Evolutionary conservation across 1,140 invertebrate species (phyloP).

Genomic region (Brachionus manjavacas): DNA sequence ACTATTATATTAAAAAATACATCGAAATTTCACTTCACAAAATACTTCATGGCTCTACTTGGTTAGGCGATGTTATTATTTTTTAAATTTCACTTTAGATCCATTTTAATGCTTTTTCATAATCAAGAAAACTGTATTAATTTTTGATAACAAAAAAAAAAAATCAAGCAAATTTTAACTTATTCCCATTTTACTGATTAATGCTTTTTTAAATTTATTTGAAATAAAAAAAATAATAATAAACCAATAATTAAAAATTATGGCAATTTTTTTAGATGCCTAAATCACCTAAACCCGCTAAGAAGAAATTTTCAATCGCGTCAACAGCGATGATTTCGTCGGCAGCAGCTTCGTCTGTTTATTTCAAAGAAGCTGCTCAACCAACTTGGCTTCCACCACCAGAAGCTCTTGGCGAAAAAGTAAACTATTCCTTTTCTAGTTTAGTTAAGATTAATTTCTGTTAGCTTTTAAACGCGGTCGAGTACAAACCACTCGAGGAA

Average conservation of each 20-base stretch:
- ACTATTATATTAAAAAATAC: too few species aligned
- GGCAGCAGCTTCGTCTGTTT: background rate
- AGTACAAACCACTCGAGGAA: slow-evolving; percentile 38
- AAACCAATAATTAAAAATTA: too few species aligned
- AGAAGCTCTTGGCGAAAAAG: slow-evolving; percentile 22
- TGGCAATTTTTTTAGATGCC: slow-evolving; percentile 10
- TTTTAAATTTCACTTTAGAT: too few species aligned
- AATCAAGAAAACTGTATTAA: too few species aligned
- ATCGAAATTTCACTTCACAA: too few species aligned
- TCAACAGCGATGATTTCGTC: background rate
- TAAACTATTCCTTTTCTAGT: background rate
- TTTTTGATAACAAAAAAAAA: too few species aligned
- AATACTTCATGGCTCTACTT: too few species aligned
- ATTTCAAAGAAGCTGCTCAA: background rate
- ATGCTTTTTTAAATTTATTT: background rate
- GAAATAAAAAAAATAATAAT: background rate
- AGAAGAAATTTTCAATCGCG: background rate
- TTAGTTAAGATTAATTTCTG: background rate
- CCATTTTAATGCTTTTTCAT: too few species aligned
- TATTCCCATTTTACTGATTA: too few species aligned
- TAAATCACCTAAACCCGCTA: background rate
- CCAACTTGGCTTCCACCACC: background rate
- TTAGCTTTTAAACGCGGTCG: slow-evolving; percentile 14
- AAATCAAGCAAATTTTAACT: too few species aligned
- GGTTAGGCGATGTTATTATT: too few species aligned